Percentiles rank a stretch among this genome's conserved stretches.
Conservation (phyloP, 2,113 vertebrate genomes). For the Dermatemys mawii region DNA sequence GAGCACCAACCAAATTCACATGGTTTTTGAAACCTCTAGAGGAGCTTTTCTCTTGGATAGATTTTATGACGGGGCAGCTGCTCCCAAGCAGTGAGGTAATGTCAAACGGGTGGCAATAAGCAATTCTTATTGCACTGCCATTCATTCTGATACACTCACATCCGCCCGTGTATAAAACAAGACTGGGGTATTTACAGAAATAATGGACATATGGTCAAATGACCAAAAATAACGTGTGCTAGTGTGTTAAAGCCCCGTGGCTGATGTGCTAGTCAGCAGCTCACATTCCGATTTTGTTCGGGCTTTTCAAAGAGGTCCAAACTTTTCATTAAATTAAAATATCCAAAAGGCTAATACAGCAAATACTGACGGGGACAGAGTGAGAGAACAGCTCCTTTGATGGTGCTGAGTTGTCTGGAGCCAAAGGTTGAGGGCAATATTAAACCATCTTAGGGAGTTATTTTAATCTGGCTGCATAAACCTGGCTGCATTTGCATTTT, state of each 20-base stretch:
- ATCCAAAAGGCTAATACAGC: neutral
- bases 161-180: neutral
- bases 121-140: neutral
- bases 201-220: neutral
- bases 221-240: neutral
- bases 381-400: fast-evolving
- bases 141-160: fast-evolving
- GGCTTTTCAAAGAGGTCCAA: neutral
- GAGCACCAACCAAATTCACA: neutral
- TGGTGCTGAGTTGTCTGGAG: fast-evolving
- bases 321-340: neutral
- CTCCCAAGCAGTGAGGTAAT: neutral
- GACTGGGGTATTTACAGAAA: neutral
- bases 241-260: too few species aligned
- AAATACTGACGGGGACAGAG: neutral
- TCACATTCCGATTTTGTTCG: neutral
- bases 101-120: neutral
- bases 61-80: neutral
- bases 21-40: neutral
- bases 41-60: neutral
- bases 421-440: neutral
- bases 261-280: neutral
- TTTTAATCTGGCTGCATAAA: neutral
- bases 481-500: neutral
- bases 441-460: too few species aligned